Base-by-base conservation (phyloP, 2,113 vertebrate genomes). In the Bagarius yarrelli region DNA sequence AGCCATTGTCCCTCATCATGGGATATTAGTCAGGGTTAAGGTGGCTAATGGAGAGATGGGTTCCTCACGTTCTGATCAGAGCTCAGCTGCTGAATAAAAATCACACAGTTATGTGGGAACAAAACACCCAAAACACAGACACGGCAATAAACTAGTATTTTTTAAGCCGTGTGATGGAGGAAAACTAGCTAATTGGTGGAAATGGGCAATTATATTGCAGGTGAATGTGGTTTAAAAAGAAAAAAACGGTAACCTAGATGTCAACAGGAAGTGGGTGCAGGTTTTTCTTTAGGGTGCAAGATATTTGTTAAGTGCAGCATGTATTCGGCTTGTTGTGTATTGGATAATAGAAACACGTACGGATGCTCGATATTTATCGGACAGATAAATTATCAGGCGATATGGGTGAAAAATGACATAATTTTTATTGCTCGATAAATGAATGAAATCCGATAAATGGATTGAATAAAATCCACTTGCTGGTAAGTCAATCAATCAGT, bases 31-130 rank as follows among this genome's bases (percentile, higher is more conserved):
- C 56, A 57, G 84, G 77, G 81, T 82, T 82, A 82, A 85, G 77
- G 80, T 80, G 81, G 72, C 50, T 85, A 85, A 85, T 85, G 84
- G 84, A 85, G 71, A 82, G 81, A 85, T 79, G 78, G 77, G 71
- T 53, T 69, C 59, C 76, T 75, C 59, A 69, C 53, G 36, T 78
- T 23, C 70, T 82, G 74, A 47, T 44, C 69, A 47, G 70, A 61
- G 69, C 55, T 78, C 61, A 30, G 73, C 79, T 57, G 23, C 61
- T 59, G 61, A 66, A 72, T 73, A 78, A 53, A 61, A 73, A 73
- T 55, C 44, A 73, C 70, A 5, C 70, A 34, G 50, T 55, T 55
- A 55, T 34, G 30, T 50, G 27, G 53, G 27, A 73, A 55, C 27
- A 55, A 55, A 55, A 55, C 53, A 73, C 70, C 19, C 50, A 18